Base-by-base conservation (phyloP, 2,113 vertebrate species). In the Geococcyx californianus region DNA sequence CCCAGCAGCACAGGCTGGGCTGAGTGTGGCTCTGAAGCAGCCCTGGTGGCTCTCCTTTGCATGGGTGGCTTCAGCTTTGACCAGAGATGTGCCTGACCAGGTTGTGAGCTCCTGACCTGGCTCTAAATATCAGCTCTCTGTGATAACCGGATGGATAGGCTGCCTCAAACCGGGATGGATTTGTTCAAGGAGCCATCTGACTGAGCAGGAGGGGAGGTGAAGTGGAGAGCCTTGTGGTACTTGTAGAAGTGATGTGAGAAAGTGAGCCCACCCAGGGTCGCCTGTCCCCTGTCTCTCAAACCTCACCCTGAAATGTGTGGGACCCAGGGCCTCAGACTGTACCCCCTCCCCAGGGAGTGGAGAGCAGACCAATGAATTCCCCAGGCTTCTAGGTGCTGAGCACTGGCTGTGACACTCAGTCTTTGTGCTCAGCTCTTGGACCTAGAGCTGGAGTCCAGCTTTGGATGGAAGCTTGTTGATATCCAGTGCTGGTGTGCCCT, bases 371-470 rank as follows among this genome's bases (percentile, higher is more conserved):
- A 0, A 4, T 11, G 54, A 9, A 2, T 4, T 8, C 20, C 12
- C 24, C 9, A 7, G 23, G 40, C 2, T 25, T 11, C 9, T 29
- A 19, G 20, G 26, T 8, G 31, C 51, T 54, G 17, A 7, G 58
- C 0, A 0, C 9, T 42, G 23, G 16, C 13, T 9, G 4, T 14
- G 52, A 34, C 0, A 8, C 73, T 40, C 45, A 0, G 9, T 12
- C 7, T 7, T 2, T 17, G 2, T 3, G 33, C 60, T 13, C 0
- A 1, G 69, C 28, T 36, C 34, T 70, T 16, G 38, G 16, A 3
- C 1, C 7, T n/a, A 3, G 49, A 23, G 9, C 47, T 2, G 23
- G 34, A 16, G 52, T 13, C 55, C 54, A 8, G 47, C 20, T 19
- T 8, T 36, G 78, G 33, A 0, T 6, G 6, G 52, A 26, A 23